Evolutionary conservation across 2,113 vertebrate species (phyloP).

Genomic region (human (Homo sapiens)): DNA sequence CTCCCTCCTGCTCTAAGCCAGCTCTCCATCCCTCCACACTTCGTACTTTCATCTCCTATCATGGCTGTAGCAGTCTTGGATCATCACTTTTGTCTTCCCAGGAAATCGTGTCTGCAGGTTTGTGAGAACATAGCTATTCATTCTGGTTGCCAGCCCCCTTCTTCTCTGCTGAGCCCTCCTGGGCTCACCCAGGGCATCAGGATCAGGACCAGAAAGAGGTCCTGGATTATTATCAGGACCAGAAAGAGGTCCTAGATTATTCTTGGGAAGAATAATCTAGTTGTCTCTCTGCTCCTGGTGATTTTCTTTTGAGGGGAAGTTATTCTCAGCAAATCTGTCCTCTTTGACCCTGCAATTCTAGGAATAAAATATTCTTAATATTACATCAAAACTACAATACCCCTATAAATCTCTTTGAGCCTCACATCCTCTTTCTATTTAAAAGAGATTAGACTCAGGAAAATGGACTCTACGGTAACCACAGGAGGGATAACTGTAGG

Average conservation of each 20-base stretch:
- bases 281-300: not conserved
- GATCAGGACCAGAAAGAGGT: no score
- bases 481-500: not conserved
- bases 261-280: not conserved
- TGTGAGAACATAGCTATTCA: no score
- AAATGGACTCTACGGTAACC: not conserved
- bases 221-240: no score
- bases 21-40: not conserved
- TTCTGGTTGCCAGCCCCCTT: not conserved
- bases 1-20: not conserved
- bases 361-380: not conserved
- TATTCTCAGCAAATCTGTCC: not conserved
- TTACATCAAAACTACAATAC: not conserved
- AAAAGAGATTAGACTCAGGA: not conserved
- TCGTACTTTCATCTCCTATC: not conserved
- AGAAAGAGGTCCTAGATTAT: no score
- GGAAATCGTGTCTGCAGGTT: not conserved
- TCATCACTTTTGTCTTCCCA: not conserved
- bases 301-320: not conserved
- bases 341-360: not conserved
- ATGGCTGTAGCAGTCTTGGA: no score
- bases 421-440: not conserved
- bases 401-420: not conserved
- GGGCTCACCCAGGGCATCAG: rapidly evolving
- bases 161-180: not conserved